Percentiles rank a stretch among this genome's conserved stretches.
phyloP scores from a whole-genome alignment of 2,113 vertebrate species.

The Triplophysa dalaica region DNA sequence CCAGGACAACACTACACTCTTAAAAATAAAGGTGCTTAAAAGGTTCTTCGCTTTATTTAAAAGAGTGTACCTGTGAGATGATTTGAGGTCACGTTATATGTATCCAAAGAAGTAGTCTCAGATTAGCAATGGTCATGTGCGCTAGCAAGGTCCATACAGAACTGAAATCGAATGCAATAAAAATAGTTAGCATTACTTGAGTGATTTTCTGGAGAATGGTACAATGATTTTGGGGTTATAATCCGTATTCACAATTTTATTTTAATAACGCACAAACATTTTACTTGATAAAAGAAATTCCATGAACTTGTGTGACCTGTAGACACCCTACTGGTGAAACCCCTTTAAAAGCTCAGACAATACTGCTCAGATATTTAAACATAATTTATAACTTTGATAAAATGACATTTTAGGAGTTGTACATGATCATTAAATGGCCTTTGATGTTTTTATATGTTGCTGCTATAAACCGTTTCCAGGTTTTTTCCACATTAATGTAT shows the following conservation, averaged over 20 bases:
- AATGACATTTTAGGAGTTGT: conserved; percentile 6
- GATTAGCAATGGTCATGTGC: no score
- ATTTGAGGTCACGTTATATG: no score
- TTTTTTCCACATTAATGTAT: conserved; percentile 29
- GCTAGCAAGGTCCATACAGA: no score
- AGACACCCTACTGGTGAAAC: not conserved
- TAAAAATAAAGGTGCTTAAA: no score
- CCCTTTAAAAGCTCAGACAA: not conserved
- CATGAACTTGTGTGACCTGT: conserved; percentile 22
- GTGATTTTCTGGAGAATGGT: no score
- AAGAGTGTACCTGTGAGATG: no score
- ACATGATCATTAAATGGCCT: conserved; percentile 9
- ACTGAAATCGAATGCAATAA: no score
- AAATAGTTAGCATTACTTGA: no score
- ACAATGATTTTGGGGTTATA: not conserved
- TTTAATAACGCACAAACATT: not conserved
- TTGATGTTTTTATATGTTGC: conserved; percentile 33
- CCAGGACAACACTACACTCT: no score
- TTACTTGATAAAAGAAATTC: not conserved
- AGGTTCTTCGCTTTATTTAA: no score
- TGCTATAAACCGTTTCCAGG: conserved; percentile 9
- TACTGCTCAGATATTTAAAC: not conserved
- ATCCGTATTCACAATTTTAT: not conserved
- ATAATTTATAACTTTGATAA: conserved; percentile 26
- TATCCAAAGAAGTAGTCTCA: no score